Conservation (phyloP, 1,140 invertebrate species). For the Neodiprion lecontei region DNA sequence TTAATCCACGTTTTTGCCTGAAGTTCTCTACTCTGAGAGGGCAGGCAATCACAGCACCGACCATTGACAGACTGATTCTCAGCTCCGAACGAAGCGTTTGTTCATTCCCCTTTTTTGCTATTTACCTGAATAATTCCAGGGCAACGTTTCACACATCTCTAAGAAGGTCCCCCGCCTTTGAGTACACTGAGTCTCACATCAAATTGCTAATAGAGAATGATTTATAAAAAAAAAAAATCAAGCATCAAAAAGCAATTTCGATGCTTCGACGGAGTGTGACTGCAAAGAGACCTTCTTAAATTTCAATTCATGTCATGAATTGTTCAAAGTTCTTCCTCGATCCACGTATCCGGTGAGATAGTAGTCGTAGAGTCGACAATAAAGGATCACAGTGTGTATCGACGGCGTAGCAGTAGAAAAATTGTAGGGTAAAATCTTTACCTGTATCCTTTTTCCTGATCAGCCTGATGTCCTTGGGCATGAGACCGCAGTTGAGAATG, state of each 20-base stretch:
- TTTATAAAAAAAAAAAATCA: too few relatives aligned
- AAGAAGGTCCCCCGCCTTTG: neutral
- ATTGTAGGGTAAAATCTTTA: conserved; percentile 56
- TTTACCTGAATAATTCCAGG: conserved; percentile 6
- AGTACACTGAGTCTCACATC: neutral
- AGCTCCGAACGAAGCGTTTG: conserved; percentile 45
- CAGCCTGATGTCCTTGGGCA: conserved; percentile 83
- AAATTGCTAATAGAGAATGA: too few relatives aligned
- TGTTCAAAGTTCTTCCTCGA: neutral
- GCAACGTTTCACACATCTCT: neutral
- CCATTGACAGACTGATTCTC: conserved; percentile 57
- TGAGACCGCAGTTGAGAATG: conserved; percentile 74
- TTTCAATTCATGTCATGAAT: neutral
- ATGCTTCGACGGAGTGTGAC: neutral
- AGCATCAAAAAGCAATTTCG: too few relatives aligned
- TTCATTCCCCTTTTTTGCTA: conserved; percentile 29
- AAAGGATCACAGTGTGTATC: neutral
- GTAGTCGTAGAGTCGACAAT: neutral
- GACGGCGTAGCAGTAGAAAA: conserved; percentile 4
- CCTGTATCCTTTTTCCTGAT: conserved; percentile 89
- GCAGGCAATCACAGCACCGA: conserved; percentile 64
- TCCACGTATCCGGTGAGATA: neutral
- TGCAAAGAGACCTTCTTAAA: neutral
- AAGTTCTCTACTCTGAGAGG: conserved; percentile 59
- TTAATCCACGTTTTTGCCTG: conserved; percentile 63